Evolutionary conservation across 1,140 invertebrate species (phyloP).

Genomic region (Anthonomus grandis): DNA sequence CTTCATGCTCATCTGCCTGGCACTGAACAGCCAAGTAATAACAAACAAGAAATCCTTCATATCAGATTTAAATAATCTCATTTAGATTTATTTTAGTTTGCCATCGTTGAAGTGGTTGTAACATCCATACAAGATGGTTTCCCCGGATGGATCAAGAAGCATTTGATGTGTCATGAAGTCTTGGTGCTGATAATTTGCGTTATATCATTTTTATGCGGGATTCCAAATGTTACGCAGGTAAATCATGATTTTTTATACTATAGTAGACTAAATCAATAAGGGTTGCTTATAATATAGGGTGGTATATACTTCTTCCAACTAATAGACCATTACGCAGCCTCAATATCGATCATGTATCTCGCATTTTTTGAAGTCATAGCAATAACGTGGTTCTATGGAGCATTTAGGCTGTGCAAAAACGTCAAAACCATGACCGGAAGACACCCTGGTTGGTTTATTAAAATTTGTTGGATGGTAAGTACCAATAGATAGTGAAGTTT

Average conservation of each 20-base stretch:
- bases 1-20: constrained; percentile 85
- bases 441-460: constrained; percentile 74
- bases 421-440: constrained; percentile 85
- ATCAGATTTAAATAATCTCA: constrained; percentile 28
- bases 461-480: constrained; percentile 75
- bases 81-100: constrained; percentile 63
- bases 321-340: constrained; percentile 89
- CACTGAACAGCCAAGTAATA: constrained; percentile 85
- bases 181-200: constrained; percentile 79
- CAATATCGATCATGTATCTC: constrained; percentile 85
- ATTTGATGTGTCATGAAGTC: constrained; percentile 81
- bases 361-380: constrained; percentile 90
- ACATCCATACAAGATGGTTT: constrained; percentile 91
- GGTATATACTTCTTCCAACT: constrained; percentile 92
- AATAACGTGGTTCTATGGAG: constrained; percentile 90
- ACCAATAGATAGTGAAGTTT: not conserved
- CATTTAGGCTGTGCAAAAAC: constrained; percentile 71
- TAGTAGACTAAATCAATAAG: too few relatives aligned
- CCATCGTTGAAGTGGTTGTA: constrained; percentile 87
- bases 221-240: constrained; percentile 81
- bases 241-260: constrained; percentile 16
- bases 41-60: constrained; percentile 3
- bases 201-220: constrained; percentile 76
- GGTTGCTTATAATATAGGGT: constrained; percentile 57
- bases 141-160: constrained; percentile 74